phyloP scores from a whole-genome alignment of 2,888 invertebrate genomes.

The Gandaritis pyraliata region DNA sequence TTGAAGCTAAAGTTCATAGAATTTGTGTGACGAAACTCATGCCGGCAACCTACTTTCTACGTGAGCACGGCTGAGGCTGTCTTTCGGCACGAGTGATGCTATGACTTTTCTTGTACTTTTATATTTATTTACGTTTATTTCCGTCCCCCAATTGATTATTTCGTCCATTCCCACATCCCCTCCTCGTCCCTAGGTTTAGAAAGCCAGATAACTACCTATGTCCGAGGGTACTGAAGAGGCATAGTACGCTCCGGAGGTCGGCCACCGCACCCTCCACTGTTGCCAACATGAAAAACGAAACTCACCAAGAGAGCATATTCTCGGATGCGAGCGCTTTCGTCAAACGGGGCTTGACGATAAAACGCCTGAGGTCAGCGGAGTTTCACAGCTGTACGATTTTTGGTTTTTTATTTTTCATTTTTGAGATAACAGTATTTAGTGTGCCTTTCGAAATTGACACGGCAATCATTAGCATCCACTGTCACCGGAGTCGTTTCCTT shows the following conservation, averaged over 20 bases:
- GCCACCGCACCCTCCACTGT: slow-evolving; percentile 76
- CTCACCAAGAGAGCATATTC: slow-evolving; percentile 74
- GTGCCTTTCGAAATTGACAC: slow-evolving; percentile 79
- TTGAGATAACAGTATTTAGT: slow-evolving; percentile 66
- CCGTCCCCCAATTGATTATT: slow-evolving; percentile 30
- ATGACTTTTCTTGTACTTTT: slow-evolving; percentile 30
- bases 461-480: slow-evolving; percentile 60
- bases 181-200: slow-evolving; percentile 76
- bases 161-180: slow-evolving; percentile 58
- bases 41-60: slow-evolving; percentile 10
- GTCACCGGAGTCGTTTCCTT: slow-evolving; percentile 36
- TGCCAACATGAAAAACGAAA: slow-evolving; percentile 66
- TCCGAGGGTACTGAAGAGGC: slow-evolving; percentile 67
- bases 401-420: slow-evolving; percentile 51
- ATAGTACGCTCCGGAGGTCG: slow-evolving; percentile 68
- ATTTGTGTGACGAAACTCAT: not conserved
- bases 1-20: too few relatives aligned
- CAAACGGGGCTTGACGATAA: slow-evolving; percentile 81
- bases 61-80: slow-evolving; percentile 6
- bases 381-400: slow-evolving; percentile 77
- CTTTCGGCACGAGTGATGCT: slow-evolving; percentile 58
- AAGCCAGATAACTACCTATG: slow-evolving; percentile 82
- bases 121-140: slow-evolving; percentile 40
- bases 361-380: slow-evolving; percentile 83
- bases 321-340: slow-evolving; percentile 80